Evolutionary conservation across 2,113 vertebrate species (phyloP).

Genomic region (Theristicus caerulescens): DNA sequence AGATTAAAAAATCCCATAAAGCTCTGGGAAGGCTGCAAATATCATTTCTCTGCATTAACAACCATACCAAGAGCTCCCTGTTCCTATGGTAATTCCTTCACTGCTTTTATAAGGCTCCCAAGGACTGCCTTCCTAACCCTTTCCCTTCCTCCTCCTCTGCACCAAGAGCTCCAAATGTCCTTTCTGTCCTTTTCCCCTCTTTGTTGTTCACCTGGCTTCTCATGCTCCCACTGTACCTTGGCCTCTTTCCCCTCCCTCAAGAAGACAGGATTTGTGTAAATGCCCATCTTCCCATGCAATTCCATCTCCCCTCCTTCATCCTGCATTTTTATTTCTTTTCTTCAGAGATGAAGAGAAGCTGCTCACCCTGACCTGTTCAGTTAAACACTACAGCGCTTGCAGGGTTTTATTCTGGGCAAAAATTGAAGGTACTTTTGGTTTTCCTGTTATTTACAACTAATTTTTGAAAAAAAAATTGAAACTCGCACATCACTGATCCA

Average conservation of each 20-base stretch:
- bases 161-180: neutral
- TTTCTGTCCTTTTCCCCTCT: neutral
- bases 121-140: neutral
- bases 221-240: neutral
- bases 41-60: neutral
- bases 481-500: neutral
- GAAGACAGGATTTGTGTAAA: neutral
- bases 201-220: neutral
- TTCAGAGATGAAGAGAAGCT: neutral
- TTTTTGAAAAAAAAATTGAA: neutral
- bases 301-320: neutral
- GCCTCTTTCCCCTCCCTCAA: neutral
- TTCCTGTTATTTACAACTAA: neutral
- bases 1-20: neutral
- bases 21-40: neutral
- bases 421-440: neutral
- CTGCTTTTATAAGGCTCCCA: neutral
- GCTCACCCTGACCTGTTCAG: neutral
- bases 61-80: neutral
- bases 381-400: neutral
- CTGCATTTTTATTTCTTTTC: neutral
- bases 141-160: neutral
- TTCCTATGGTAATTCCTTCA: neutral
- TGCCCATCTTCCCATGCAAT: neutral
- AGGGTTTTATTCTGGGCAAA: neutral